These are phyloP conservation scores for Sycophaga agraensis DNA, from an alignment of 1,140 invertebrate species.

Conservation along the genomic window DNA sequence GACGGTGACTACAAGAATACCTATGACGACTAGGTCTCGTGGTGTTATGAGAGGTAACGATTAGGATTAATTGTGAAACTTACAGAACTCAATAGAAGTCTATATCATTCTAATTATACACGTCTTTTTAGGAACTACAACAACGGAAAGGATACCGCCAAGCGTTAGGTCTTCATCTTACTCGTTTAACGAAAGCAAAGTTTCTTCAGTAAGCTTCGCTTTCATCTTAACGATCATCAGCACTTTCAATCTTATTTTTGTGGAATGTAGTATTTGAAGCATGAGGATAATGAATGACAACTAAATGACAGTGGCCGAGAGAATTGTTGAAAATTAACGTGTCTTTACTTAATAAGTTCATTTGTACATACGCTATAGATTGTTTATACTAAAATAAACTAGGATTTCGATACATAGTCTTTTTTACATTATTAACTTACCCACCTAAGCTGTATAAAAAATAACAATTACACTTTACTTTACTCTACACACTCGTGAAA, in stretches of 20 bases:
- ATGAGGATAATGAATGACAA: conserved; percentile 4
- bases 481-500: too few species aligned
- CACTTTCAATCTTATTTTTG: neutral
- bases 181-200: neutral
- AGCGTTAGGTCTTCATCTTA: conserved; percentile 6
- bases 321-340: conserved; percentile 16
- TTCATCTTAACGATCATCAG: neutral
- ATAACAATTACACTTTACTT: too few species aligned
- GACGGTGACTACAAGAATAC: neutral
- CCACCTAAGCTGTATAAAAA: too few species aligned
- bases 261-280: neutral
- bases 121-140: conserved; percentile 17
- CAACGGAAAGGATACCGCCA: conserved; percentile 11
- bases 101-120: too few species aligned
- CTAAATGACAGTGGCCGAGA: conserved; percentile 1
- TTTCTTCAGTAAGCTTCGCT: neutral
- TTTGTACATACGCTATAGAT: conserved; percentile 27
- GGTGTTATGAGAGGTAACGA: conserved; percentile 11
- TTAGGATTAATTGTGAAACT: too few species aligned
- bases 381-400: conserved; percentile 24
- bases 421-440: too few species aligned
- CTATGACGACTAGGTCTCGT: neutral
- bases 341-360: conserved; percentile 18
- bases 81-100: too few species aligned
- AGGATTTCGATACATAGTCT: conserved; percentile 9